Conservation (phyloP, 2,888 invertebrate genomes). For the Eristalinus aeneus region DNA sequence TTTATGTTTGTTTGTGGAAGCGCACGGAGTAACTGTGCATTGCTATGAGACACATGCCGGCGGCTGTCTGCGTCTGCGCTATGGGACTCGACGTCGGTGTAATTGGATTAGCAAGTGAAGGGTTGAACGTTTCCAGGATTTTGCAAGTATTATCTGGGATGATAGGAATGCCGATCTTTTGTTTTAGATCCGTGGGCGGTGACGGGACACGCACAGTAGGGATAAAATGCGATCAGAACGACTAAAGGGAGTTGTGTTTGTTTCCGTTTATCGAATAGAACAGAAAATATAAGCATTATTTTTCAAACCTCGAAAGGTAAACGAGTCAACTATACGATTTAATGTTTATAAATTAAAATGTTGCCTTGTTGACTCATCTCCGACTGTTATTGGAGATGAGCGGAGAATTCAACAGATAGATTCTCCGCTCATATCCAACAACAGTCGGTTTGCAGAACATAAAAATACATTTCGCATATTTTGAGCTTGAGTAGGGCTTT, state of each 20-base stretch:
- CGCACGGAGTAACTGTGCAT: constrained; percentile 7
- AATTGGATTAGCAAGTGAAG: constrained; percentile 67
- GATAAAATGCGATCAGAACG: constrained; percentile 57
- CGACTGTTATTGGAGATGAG: no score
- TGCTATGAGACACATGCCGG: constrained; percentile 49
- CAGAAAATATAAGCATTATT: neutral
- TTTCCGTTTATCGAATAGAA: neutral
- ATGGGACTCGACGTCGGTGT: constrained; percentile 28
- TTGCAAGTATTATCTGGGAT: constrained; percentile 64
- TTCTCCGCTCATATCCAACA: no score
- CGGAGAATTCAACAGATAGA: no score
- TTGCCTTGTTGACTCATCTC: no score
- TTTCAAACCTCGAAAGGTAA: neutral
- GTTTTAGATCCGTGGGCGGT: constrained; percentile 45
- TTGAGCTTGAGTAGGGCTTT: no score
- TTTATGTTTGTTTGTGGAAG: constrained; percentile 36
- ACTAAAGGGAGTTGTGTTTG: constrained; percentile 17
- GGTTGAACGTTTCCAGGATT: constrained; percentile 66
- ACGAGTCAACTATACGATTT: neutral
- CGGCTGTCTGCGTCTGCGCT: constrained; percentile 1
- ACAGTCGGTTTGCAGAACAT: no score
- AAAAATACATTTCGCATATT: no score
- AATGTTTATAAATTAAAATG: neutral
- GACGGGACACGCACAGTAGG: constrained; percentile 51
- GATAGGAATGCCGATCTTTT: constrained; percentile 51